Base-by-base conservation (phyloP, 2,797 vertebrate species). In the Sebastes vulpes region DNA sequence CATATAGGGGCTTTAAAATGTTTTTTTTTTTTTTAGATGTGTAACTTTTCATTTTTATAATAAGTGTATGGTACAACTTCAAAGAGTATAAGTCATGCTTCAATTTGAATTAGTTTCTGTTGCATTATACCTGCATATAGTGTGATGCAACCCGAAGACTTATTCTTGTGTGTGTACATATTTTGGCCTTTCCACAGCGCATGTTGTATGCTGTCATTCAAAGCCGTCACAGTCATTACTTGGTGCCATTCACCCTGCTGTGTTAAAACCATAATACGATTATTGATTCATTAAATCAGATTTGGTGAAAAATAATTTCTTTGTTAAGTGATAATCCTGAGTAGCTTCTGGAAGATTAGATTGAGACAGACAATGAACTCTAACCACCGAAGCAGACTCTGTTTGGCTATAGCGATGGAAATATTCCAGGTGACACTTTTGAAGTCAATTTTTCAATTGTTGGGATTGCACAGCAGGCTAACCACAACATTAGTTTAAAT, bases 201-300 rank as follows among this genome's bases (percentile, higher is more conserved):
- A 35, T 38, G 6, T 28, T 25, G 52, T 48, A 52, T 20, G 35
- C 77, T 76, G 63, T 76, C 82, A 87, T 69, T 88, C 77, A 86
- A 50, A 71, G 73, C 56, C 3, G 23, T 76, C 75, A 67, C 38
- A 80, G 78, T 63, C 71, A 76, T 74, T 71, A 64, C 38, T 65
- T 35, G 35, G 76, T 89, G 70, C 87, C 79, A 57, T 81, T 90
- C 59, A 38, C 68, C 38, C 60, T 68, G 69, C 78, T 84, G 76
- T 54, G 69, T 75, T 90, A 88, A 92, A 82, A 72, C 79, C 38
- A 74, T 77, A 80, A 90, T 80, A 35, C 42, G 48, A 84, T 92
- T 89, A 88, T 81, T 76, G 72, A 86, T 77, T 89, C 67, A 89
- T 75, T 57, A 79, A 85, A 65, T 82, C 63, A 85, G 75, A 90